phyloP scores from a whole-genome alignment of 2,797 vertebrate genomes.

The Crax fasciolata region DNA sequence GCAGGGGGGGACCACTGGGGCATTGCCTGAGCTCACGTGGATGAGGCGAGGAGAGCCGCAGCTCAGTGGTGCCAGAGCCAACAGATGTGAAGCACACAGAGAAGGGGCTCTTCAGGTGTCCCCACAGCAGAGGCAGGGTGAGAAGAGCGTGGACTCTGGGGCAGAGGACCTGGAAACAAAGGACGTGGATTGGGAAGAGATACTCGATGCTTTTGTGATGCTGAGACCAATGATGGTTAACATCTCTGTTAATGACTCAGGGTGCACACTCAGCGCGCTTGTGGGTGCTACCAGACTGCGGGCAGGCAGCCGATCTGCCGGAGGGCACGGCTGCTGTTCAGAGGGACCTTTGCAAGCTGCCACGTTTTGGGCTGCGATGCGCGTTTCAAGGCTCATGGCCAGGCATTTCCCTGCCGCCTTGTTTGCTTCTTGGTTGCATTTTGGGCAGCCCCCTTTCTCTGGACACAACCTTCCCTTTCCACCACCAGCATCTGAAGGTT shows the following conservation, averaged over 20 bases:
- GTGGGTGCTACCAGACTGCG: neutral
- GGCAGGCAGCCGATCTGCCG: neutral
- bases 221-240: neutral
- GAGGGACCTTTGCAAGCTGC: neutral
- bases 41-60: neutral
- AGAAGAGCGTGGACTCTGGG: neutral
- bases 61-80: neutral
- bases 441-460: neutral
- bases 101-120: neutral
- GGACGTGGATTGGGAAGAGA: neutral
- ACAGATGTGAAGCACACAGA: neutral
- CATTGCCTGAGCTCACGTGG: neutral
- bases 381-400: neutral
- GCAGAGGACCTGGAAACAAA: neutral
- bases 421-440: neutral
- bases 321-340: neutral
- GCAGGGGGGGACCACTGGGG: fast-evolving
- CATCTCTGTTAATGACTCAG: neutral
- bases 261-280: fast-evolving
- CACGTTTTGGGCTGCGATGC: neutral
- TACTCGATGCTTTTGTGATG: neutral
- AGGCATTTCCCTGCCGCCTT: neutral
- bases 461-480: neutral
- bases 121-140: neutral
- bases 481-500: neutral